Conservation (phyloP, 2,797 vertebrate species). For the Urosaurus nigricauda region DNA sequence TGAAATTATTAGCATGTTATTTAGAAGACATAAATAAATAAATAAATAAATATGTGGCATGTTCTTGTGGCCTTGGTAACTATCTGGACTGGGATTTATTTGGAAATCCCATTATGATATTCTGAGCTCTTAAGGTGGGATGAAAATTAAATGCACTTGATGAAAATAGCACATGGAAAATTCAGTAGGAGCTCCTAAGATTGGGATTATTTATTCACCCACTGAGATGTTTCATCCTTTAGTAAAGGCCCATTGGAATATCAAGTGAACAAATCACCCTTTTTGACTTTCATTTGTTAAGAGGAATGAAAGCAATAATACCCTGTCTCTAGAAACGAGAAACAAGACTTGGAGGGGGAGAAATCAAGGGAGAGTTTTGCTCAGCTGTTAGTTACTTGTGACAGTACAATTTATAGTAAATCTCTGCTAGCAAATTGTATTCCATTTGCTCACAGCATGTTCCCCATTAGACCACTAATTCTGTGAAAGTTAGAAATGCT, state of each 20-base stretch:
- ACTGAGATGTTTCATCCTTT: neutral
- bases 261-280: neutral
- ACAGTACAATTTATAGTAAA: conserved; percentile 59
- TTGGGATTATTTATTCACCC: neutral
- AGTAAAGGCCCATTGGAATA: neutral
- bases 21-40: neutral
- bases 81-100: neutral
- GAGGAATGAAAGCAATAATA: conserved; percentile 8
- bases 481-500: conserved; percentile 73
- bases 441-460: conserved; percentile 70
- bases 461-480: conserved; percentile 70
- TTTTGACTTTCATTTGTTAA: neutral
- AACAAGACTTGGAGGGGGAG: conserved; percentile 7
- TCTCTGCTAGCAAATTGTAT: conserved; percentile 59
- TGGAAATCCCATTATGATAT: neutral
- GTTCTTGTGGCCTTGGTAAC: neutral
- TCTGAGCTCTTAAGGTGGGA: neutral
- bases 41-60: neutral
- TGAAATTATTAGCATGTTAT: neutral
- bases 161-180: neutral
- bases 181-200: neutral
- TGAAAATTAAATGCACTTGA: conserved; percentile 6
- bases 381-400: conserved; percentile 57
- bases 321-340: neutral
- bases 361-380: conserved; percentile 53